Percentiles rank a stretch among this genome's conserved stretches.
Evolutionary conservation across 37 sponge, comb jelly and placozoan genomes (phyloP).

Genomic region (Beroe forskalii): DNA sequence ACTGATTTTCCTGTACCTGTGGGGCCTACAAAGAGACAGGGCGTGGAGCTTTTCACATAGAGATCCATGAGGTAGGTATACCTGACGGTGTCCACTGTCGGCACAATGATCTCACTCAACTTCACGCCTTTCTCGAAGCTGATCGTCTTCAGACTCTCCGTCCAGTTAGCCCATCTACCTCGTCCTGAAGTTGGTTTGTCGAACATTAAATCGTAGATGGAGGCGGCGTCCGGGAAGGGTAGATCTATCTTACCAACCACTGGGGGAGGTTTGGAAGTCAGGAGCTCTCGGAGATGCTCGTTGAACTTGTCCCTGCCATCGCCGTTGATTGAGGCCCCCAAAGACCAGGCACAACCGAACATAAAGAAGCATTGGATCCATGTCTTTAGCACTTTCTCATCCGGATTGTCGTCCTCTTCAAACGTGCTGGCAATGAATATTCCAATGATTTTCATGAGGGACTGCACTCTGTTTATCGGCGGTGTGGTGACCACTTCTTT

Average conservation of each 20-base stretch:
- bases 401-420: slow-evolving; percentile 46
- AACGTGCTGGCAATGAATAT: slow-evolving; percentile 43
- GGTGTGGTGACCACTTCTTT: slow-evolving; percentile 45
- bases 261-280: slow-evolving; percentile 72
- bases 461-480: slow-evolving; percentile 48
- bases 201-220: slow-evolving; percentile 91
- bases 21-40: slow-evolving; percentile 91
- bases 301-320: slow-evolving; percentile 86
- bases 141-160: slow-evolving; percentile 80
- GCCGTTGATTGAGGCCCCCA: slow-evolving; percentile 81
- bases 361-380: slow-evolving; percentile 75
- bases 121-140: slow-evolving; percentile 70
- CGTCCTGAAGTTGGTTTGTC: slow-evolving; percentile 76
- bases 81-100: slow-evolving; percentile 91
- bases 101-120: slow-evolving; percentile 91
- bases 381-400: slow-evolving; percentile 47
- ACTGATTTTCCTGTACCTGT: slow-evolving; percentile 98
- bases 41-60: slow-evolving; percentile 73
- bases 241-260: slow-evolving; percentile 85
- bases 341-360: slow-evolving; percentile 86
- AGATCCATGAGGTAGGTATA: slow-evolving; percentile 93
- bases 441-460: slow-evolving; percentile 52
- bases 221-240: slow-evolving; percentile 83
- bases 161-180: slow-evolving; percentile 95
- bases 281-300: slow-evolving; percentile 75